A percentile compares a stretch with the other conserved stretches of the same genome.
Conservation (phyloP, 2,888 invertebrate genomes). For the Drosophila silvestris region DNA sequence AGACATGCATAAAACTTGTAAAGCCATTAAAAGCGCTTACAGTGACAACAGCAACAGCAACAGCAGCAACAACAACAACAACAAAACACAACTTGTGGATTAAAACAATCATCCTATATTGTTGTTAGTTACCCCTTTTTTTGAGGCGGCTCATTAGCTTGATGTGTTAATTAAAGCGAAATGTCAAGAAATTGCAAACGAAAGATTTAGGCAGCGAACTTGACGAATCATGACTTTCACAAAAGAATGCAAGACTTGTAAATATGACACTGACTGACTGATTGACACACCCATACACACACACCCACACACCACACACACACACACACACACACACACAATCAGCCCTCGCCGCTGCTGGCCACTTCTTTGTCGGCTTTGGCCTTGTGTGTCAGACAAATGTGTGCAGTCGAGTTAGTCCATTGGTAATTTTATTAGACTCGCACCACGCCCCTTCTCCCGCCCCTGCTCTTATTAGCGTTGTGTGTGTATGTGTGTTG, state of each 20-base stretch:
- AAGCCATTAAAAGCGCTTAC: constrained; percentile 58
- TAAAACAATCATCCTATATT: constrained; percentile 51
- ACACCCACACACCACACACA: neutral
- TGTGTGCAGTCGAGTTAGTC: constrained; percentile 25
- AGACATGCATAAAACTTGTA: constrained; percentile 68
- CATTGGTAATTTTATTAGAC: constrained; percentile 28
- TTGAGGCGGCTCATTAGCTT: constrained; percentile 48
- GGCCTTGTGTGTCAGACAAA: constrained; percentile 31
- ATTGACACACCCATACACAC: constrained; percentile 19
- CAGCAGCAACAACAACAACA: constrained; percentile 18
- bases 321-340: neutral
- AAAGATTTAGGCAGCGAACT: constrained; percentile 76
- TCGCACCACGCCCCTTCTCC: neutral
- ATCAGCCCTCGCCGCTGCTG: neutral
- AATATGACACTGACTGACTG: constrained; percentile 51
- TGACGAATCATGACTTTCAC: constrained; percentile 69
- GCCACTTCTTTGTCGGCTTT: constrained; percentile 27
- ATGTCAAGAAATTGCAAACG: constrained; percentile 40
- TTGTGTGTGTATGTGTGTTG: constrained; percentile 22
- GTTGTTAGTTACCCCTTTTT: constrained; percentile 32
- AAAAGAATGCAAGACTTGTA: constrained; percentile 57
- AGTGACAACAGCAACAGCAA: constrained; percentile 35
- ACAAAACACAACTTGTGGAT: constrained; percentile 16
- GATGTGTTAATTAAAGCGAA: constrained; percentile 74
- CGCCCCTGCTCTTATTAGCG: constrained; percentile 67